These are phyloP conservation scores for Caenorhabditis drosophilae DNA, from an alignment of 2,888 invertebrate species.

Conservation along the genomic window DNA sequence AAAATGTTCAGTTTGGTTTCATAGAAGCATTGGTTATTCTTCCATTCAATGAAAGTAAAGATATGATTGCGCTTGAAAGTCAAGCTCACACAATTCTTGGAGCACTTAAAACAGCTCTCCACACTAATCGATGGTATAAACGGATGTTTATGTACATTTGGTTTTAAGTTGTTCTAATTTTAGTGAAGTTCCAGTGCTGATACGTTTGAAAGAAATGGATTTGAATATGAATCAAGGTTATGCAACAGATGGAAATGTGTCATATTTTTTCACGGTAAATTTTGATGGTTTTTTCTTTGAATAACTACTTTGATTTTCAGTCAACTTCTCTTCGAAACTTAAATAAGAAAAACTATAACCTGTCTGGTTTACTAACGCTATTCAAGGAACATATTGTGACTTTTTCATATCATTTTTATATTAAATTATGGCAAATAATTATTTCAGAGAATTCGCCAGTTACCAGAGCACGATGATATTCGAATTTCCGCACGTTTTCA, in stretches of 20 bases:
- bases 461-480: slow-evolving; percentile 22
- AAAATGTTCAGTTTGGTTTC: slow-evolving; percentile 30
- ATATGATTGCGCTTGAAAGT: slow-evolving; percentile 11
- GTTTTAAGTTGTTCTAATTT: no score
- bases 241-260: slow-evolving; percentile 17
- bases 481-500: slow-evolving; percentile 5
- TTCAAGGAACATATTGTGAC: slow-evolving; percentile 21
- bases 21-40: slow-evolving; percentile 16
- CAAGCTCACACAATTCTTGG: slow-evolving; percentile 22
- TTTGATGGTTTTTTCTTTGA: no score
- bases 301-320: no score
- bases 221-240: slow-evolving; percentile 18
- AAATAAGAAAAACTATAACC: slow-evolving; percentile 10
- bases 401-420: background rate
- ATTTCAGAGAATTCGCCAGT: background rate
- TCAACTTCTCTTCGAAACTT: slow-evolving; percentile 11
- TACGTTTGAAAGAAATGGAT: slow-evolving; percentile 6
- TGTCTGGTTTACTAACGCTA: slow-evolving; percentile 14
- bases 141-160: background rate
- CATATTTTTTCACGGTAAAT: slow-evolving; percentile 8
- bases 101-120: slow-evolving; percentile 9
- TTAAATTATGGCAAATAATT: background rate
- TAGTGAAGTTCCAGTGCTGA: slow-evolving; percentile 30
- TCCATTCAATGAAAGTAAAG: slow-evolving; percentile 1
- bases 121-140: slow-evolving; percentile 17